phyloP scores from a whole-genome alignment of 2,888 invertebrate species.

The Osedax frankpressi region DNA sequence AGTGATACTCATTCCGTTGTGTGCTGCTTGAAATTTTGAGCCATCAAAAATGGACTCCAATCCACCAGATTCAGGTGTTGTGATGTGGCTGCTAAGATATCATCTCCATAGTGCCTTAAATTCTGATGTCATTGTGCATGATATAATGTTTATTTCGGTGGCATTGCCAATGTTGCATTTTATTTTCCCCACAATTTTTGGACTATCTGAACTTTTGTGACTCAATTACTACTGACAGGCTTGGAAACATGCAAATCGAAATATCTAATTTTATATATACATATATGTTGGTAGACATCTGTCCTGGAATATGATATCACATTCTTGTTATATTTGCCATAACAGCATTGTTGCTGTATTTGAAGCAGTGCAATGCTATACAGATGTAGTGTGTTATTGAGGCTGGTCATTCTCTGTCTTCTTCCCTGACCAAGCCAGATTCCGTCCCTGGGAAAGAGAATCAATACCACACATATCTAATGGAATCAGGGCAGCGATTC shows the following conservation, averaged over 20 bases:
- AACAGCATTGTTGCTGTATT: neutral
- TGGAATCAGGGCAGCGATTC: constrained; percentile 5
- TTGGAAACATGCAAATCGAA: neutral
- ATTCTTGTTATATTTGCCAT: neutral
- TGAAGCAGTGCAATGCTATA: neutral
- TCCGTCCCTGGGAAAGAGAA: neutral
- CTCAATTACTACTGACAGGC: neutral
- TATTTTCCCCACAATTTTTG: neutral
- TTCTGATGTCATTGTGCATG: neutral
- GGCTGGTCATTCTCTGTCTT: constrained; percentile 3
- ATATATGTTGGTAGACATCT: neutral
- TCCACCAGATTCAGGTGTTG: neutral
- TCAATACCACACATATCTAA: neutral
- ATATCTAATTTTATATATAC: neutral
- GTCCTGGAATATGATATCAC: neutral
- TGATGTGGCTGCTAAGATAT: neutral
- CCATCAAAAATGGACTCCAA: neutral
- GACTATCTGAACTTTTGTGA: neutral
- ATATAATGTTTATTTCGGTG: neutral
- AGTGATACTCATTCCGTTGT: neutral
- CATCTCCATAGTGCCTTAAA: neutral
- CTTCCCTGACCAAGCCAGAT: neutral
- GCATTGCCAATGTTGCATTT: neutral
- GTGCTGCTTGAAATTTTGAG: neutral
- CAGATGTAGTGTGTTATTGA: neutral